phyloP scores from a whole-genome alignment of 2,888 invertebrate species.

The Hypomecis punctinalis region DNA sequence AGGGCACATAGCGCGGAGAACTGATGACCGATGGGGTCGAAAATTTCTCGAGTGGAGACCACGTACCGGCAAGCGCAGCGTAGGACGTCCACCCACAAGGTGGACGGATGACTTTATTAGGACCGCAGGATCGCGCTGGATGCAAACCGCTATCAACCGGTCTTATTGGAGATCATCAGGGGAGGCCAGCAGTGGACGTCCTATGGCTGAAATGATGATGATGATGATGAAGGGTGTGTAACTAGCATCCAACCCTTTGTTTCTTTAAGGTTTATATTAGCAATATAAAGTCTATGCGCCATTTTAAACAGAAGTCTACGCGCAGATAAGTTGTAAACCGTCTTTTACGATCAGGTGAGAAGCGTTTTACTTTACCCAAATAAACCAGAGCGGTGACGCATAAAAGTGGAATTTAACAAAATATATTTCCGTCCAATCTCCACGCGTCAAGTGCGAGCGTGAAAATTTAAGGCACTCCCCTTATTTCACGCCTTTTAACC shows the following conservation, averaged over 20 bases:
- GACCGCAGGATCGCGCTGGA: too few species aligned
- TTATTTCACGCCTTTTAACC: conserved; percentile 73
- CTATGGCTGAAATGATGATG: too few species aligned
- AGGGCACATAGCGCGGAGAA: too few species aligned
- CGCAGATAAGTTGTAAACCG: conserved; percentile 29
- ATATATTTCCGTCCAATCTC: conserved; percentile 35
- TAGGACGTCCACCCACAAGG: too few species aligned
- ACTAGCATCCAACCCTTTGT: not conserved
- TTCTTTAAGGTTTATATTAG: conserved; percentile 7
- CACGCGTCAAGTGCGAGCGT: conserved; percentile 32
- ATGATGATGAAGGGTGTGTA: too few species aligned
- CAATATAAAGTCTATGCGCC: not conserved
- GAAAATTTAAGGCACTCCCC: conserved; percentile 64
- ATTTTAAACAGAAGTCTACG: conserved; percentile 15
- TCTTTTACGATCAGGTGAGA: conserved; percentile 31
- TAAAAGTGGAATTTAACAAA: conserved; percentile 38
- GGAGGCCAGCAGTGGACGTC: too few species aligned
- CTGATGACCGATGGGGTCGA: too few species aligned
- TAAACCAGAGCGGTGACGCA: conserved; percentile 35
- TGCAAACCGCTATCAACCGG: too few species aligned
- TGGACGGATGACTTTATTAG: too few species aligned
- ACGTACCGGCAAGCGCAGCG: too few species aligned
- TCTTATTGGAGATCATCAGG: too few species aligned
- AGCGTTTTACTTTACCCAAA: conserved; percentile 32
- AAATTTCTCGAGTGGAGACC: too few species aligned